Percentiles rank a stretch among this genome's conserved stretches.
phyloP scores from a whole-genome alignment of 1,140 invertebrate genomes.

The Zaprionus africanus region DNA sequence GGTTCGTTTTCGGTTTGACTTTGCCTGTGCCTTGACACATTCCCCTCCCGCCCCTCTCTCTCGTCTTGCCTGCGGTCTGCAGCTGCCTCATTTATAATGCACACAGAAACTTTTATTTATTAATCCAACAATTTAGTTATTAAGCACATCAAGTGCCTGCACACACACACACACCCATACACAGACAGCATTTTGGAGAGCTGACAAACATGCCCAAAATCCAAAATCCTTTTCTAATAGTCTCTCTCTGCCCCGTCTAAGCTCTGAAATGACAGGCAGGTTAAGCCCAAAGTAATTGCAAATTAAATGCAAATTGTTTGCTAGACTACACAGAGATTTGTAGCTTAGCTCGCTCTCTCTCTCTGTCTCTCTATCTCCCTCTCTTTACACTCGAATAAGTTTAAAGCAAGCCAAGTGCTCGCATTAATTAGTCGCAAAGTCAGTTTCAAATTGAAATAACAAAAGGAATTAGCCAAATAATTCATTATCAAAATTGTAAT shows the following conservation, averaged over 20 bases:
- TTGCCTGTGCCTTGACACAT: neutral
- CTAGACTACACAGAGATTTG: neutral
- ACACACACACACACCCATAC: neutral
- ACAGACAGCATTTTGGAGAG: slow-evolving; percentile 6
- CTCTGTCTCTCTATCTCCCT: too few relatives aligned
- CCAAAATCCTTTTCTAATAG: slow-evolving; percentile 14
- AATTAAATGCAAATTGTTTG: slow-evolving; percentile 35
- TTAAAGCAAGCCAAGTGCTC: neutral
- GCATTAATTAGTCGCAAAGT: slow-evolving; percentile 4
- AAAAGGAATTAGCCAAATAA: slow-evolving; percentile 9
- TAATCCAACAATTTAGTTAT: slow-evolving; percentile 48
- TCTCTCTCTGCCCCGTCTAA: slow-evolving; percentile 8
- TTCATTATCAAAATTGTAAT: slow-evolving; percentile 6
- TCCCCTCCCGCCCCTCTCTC: too few relatives aligned
- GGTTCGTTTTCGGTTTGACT: slow-evolving; percentile 5
- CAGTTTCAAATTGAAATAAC: slow-evolving; percentile 3
- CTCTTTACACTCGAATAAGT: neutral
- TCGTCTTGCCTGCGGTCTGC: neutral
- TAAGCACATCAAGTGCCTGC: slow-evolving; percentile 30
- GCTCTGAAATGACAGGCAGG: slow-evolving; percentile 19
- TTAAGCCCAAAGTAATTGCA: slow-evolving; percentile 33
- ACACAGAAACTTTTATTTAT: slow-evolving; percentile 45
- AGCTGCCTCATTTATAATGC: slow-evolving; percentile 34
- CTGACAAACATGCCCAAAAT: neutral
- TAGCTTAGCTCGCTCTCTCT: neutral